Evolutionary conservation across 2,888 invertebrate species (phyloP).

Genomic region (Malacosoma neustria): DNA sequence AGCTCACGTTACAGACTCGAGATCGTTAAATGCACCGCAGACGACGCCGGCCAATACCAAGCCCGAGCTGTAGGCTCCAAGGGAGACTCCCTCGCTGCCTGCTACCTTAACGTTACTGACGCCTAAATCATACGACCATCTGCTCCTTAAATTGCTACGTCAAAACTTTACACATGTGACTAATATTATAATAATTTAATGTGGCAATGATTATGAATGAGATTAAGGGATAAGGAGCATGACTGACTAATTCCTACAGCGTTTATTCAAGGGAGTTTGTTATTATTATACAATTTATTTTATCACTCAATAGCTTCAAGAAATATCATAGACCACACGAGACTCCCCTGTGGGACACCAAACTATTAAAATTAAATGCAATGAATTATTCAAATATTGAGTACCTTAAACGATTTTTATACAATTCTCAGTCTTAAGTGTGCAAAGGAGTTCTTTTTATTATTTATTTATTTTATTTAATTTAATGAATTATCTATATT

Average conservation of each 20-base stretch:
- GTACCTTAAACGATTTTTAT: conserved; percentile 41
- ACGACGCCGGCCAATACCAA: conserved; percentile 92
- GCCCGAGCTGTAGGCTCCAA: conserved; percentile 90
- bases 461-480: conserved; percentile 53
- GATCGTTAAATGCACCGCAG: conserved; percentile 81
- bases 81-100: conserved; percentile 88
- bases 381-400: background rate
- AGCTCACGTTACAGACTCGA: conserved; percentile 86
- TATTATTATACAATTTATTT: too few relatives aligned
- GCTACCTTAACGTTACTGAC: conserved; percentile 86
- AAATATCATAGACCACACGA: conserved; percentile 29
- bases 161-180: too few relatives aligned
- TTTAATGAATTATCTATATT: conserved; percentile 41
- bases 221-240: too few relatives aligned
- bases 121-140: conserved; percentile 43
- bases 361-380: conserved; percentile 11
- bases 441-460: conserved; percentile 55
- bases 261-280: too few relatives aligned
- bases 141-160: too few relatives aligned
- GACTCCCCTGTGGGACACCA: conserved; percentile 34
- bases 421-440: conserved; percentile 62
- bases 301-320: conserved; percentile 36
- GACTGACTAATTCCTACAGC: background rate
- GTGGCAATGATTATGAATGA: too few relatives aligned
- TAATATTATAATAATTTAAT: too few relatives aligned